Evolutionary conservation across 2,888 invertebrate species (phyloP), one percentile per base, ranked within the genome.

Genomic region (Aradus depressus): DNA sequence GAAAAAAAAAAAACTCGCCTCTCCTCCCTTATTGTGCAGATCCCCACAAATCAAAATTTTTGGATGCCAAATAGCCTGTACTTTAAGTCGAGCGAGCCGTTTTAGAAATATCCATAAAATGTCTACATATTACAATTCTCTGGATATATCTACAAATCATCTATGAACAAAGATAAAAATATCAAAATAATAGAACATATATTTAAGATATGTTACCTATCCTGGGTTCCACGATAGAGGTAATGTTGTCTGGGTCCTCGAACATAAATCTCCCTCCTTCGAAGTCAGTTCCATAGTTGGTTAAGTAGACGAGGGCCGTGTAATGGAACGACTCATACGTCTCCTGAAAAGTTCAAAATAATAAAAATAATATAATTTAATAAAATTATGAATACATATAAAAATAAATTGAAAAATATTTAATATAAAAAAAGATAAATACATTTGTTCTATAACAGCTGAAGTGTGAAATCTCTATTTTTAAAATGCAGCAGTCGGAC

Each of bases 241-340:
- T 65, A 14, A 64, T 61, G 50, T 75, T 75, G 38, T 72, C 69
- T 25, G 72, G 70, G 64, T 88, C 86, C 12, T 84, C 68, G 67
- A 85, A 91, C 21, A 87, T 68, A 66, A 91, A 87, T 63, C 86
- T 71, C 19, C 91, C 91, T 19, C 90, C 90, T 64, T 79, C 70
- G 63, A 89, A 91, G 65, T 91, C 86, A 51, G 72, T 69, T 14
- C 73, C 75, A 63, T 77, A 86, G 65, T 87, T 82, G 51, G 74
- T 78, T 48, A 92, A 70, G 67, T 90, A 91, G 1, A 91, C 68
- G 14, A 91, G 68, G 4, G 88, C 81, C 18, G 91, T 90, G 63
- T 85, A 92, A 66, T 89, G 87, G 65, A 89, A 90, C 52, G 86
- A 81, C 64, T 82, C 79, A 63, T 89, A 89, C 0, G 87, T 85